A percentile compares a stretch with the other conserved stretches of the same genome.
Conservation (phyloP, 2,113 vertebrate species). For the Pseudopodoces humilis region DNA sequence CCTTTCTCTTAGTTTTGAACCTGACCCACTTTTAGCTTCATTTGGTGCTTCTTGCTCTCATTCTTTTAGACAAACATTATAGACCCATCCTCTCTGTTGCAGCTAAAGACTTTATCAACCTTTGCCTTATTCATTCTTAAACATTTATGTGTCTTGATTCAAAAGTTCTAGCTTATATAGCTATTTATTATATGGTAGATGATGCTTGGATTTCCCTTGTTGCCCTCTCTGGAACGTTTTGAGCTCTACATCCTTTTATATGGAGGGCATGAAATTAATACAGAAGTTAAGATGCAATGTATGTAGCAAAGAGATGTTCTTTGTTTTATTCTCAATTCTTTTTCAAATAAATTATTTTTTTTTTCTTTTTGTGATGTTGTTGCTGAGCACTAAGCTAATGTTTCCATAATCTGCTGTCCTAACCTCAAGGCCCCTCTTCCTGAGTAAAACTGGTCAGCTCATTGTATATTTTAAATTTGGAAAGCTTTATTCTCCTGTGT, state of each 20-base stretch:
- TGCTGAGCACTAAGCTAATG: not conserved
- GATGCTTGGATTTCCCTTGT: not conserved
- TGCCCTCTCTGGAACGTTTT: not conserved
- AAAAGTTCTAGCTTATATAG: not conserved
- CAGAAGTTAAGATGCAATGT: not conserved
- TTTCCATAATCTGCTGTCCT: not conserved
- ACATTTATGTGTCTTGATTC: not conserved
- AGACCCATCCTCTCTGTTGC: not conserved
- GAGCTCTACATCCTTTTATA: not conserved
- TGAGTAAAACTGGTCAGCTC: not conserved
- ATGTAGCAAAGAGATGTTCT: not conserved
- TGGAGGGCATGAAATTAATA: not conserved
- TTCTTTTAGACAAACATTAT: not conserved
- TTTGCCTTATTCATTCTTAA: not conserved
- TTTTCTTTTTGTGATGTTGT: not conserved
- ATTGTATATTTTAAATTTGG: not conserved
- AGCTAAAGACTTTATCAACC: not conserved
- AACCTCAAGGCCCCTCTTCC: not conserved
- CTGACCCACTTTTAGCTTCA: not conserved
- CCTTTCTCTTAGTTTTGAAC: not conserved
- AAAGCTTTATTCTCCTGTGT: not conserved
- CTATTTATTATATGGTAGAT: not conserved
- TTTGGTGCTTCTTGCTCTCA: not conserved
- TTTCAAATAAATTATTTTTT: not conserved
- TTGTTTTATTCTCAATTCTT: not conserved